Evolutionary conservation across 2,888 invertebrate species (phyloP).

Genomic region (Emmelina monodactyla): DNA sequence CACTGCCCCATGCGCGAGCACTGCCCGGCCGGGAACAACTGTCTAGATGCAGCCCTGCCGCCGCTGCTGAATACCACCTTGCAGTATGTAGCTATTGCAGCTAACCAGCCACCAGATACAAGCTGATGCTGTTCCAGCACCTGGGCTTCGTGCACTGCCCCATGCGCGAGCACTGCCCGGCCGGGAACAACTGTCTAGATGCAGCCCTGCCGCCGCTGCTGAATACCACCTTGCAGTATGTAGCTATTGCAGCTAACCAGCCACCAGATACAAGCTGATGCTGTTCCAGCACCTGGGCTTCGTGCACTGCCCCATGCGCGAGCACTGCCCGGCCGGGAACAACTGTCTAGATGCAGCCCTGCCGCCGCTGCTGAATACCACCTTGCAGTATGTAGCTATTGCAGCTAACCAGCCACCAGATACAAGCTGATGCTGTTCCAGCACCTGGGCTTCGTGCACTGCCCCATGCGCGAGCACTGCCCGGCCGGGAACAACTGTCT

Average conservation of each 20-base stretch:
- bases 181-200: constrained; percentile 71
- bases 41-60: constrained; percentile 43
- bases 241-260: no score
- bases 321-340: constrained; percentile 91
- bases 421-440: constrained; percentile 91
- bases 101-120: no score
- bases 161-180: constrained; percentile 92
- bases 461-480: constrained; percentile 93
- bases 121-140: constrained; percentile 90
- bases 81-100: no score
- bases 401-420: no score
- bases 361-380: constrained; percentile 50
- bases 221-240: no score
- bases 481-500: constrained; percentile 79
- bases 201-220: constrained; percentile 45
- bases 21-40: constrained; percentile 85
- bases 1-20: constrained; percentile 95
- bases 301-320: constrained; percentile 92
- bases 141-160: constrained; percentile 96
- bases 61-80: constrained; percentile 54
- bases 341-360: constrained; percentile 54
- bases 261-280: constrained; percentile 69
- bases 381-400: constrained; percentile 53
- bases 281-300: constrained; percentile 95
- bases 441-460: constrained; percentile 94